Evolutionary conservation across 2,888 invertebrate species (phyloP), one percentile per base, ranked within the genome.

Genomic region (Baronia brevicornis): DNA sequence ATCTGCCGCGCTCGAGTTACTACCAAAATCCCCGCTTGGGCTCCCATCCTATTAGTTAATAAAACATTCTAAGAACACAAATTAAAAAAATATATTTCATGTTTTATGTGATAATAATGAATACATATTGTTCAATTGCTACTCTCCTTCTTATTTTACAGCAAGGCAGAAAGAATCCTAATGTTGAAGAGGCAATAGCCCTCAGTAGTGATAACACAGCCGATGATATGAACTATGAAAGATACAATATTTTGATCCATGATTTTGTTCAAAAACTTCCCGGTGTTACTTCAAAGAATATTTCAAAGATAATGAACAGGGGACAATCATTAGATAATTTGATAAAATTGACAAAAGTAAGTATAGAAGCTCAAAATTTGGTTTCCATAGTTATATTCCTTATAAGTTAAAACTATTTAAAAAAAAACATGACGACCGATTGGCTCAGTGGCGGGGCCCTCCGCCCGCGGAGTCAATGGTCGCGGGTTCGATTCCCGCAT

Each of bases 201-300:
- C 75, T 94, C 27, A 92, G 92, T 36, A 86, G 88, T 2, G 91
- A 91, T 40, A 90, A 90, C 57, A 85, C 85, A 2, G 87, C 91
- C 6, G 88, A 89, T 18, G 80, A 80, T 21, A 69, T 74, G 60
- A 56, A 66, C 47, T 72, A 68, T 29, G 90, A 91, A 47, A 88
- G 89, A 45, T 95, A 87, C 75, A 95, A 91, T 62, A 82, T 88
- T 22, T 74, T 86, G 38, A 88, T 93, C 11, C 90, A 93, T 68
- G 94, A 94, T 67, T 91, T 95, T 55, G 74, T 95, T n/a, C 84
- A 90, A 11, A 94, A 94, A 64, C 82, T 97, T 54, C 97, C 97
- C 0, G 97, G 97, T 4, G 88, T 97, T 3, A 92, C 90, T 41
- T 90, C 94, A 0, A 95, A 94, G 69, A 98, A 97, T 72, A 88